These are phyloP conservation scores for Lateolabrax maculatus DNA, from an alignment of 2,797 vertebrate species.

Conservation along the genomic window DNA sequence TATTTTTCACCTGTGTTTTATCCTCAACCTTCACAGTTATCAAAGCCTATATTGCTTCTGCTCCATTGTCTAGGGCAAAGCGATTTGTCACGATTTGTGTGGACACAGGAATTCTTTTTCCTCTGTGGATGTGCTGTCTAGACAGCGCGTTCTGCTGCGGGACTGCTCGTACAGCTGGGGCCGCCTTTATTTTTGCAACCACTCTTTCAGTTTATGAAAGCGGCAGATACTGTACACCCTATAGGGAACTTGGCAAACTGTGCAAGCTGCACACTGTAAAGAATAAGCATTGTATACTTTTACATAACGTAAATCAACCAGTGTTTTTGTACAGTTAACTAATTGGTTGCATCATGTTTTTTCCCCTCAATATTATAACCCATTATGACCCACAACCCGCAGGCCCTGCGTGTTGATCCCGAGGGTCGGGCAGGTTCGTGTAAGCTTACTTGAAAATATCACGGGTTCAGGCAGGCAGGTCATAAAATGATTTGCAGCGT, in stretches of 20 bases:
- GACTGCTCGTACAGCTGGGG: conserved; percentile 50
- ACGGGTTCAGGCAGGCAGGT: no score
- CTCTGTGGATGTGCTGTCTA: conserved; percentile 75
- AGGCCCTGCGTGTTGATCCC: no score
- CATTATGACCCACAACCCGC: no score
- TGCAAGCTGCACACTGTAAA: conserved; percentile 32
- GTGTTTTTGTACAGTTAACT: neutral
- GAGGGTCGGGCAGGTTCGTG: no score
- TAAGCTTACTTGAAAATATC: no score
- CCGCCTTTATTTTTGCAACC: conserved; percentile 52
- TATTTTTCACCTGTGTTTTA: conserved; percentile 61
- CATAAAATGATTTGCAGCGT: no score
- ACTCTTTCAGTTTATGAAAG: conserved; percentile 61
- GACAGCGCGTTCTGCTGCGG: conserved; percentile 55
- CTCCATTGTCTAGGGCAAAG: conserved; percentile 72
- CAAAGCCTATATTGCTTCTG: conserved; percentile 71
- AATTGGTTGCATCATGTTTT: neutral
- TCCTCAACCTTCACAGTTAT: conserved; percentile 77
- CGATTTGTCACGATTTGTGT: conserved; percentile 82
- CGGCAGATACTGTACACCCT: conserved; percentile 46
- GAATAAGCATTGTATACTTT: conserved; percentile 2
- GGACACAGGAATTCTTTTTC: conserved; percentile 66
- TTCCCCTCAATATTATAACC: no score
- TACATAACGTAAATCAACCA: neutral
- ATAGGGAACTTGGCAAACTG: conserved; percentile 19